Base-by-base conservation (phyloP, 2,113 vertebrate species). In the Charadrius vociferus region DNA sequence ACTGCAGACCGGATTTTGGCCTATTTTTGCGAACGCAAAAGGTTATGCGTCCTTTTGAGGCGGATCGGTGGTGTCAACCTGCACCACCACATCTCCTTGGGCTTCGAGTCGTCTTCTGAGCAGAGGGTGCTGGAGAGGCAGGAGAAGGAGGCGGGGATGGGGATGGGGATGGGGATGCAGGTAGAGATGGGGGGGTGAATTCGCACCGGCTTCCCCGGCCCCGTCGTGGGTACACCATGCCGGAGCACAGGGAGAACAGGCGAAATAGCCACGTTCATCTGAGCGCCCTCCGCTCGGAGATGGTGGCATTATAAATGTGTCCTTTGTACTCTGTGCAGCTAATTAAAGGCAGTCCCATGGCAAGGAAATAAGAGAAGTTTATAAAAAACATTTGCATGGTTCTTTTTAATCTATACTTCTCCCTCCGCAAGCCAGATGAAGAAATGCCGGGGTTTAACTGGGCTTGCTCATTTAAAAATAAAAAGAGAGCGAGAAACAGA, bases 271-370 rank as follows among this genome's bases (percentile, higher is more conserved):
- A 37, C 4, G 1, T 22, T 49, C 63, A 1, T 22, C 47, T 13
- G 18, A n/a, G 43, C 77, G 45, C 67, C 79, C 73, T 85, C n/a
- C 4, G 5, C 90, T 94, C 5, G 3, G 81, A 67, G 79, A 39
- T 9, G 78, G 95, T 97, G 93, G 50, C 91, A 93, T 86, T 95
- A 78, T 95, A 98, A 98, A 93, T 96, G 93, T 81, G 92, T 95
- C 96, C 98, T 98, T 97, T 98, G 98, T 98, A 90, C 98, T 96
- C 97, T 37, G 21, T 13, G 3, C 73, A 94, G 98, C 97, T 99
- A 99, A 99, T 99, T 98, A 98, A 98, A 99, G 98, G 98, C 99
- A 98, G 98, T 97, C 97, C 89, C 96, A 91, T 87, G 98, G 98
- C 97, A 97, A 87, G 97, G 97, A 94, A 97, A 98, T 94, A 94